Percentiles rank a stretch among this genome's conserved stretches.
Conservation (phyloP, 1,140 invertebrate species). For the Pantala flavescens region DNA sequence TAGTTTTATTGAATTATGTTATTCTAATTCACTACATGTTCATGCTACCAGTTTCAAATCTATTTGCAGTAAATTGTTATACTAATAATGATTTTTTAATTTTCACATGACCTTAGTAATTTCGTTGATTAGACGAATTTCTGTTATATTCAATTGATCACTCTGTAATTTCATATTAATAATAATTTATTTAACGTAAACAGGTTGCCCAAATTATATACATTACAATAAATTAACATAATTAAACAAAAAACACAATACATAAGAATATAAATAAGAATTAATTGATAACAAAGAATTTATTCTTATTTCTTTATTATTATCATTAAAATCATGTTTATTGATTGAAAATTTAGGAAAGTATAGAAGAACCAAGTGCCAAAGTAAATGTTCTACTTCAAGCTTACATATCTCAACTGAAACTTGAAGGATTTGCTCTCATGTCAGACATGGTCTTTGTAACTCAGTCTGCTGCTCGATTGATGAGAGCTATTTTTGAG, state of each 20-base stretch:
- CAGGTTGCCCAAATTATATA: too few species aligned
- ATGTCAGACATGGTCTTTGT: constrained; percentile 99
- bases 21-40: neutral
- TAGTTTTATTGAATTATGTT: neutral
- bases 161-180: too few species aligned
- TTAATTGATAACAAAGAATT: neutral
- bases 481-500: constrained; percentile 96
- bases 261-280: neutral
- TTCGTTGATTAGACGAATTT: too few species aligned
- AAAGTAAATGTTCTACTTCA: constrained; percentile 94
- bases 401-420: constrained; percentile 97
- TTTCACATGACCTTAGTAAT: too few species aligned
- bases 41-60: too few species aligned
- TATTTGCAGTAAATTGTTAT: neutral
- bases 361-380: constrained; percentile 95
- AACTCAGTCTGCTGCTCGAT: constrained; percentile 89
- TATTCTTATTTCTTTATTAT: too few species aligned
- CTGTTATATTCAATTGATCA: too few species aligned
- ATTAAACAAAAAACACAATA: too few species aligned
- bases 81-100: neutral
- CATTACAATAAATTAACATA: too few species aligned
- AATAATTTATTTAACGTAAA: too few species aligned
- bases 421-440: constrained; percentile 94
- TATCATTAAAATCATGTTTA: neutral
- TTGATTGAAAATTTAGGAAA: constrained; percentile 46